Base-by-base conservation (phyloP, 2,113 vertebrate species). In the Amblyopsis rosae region DNA sequence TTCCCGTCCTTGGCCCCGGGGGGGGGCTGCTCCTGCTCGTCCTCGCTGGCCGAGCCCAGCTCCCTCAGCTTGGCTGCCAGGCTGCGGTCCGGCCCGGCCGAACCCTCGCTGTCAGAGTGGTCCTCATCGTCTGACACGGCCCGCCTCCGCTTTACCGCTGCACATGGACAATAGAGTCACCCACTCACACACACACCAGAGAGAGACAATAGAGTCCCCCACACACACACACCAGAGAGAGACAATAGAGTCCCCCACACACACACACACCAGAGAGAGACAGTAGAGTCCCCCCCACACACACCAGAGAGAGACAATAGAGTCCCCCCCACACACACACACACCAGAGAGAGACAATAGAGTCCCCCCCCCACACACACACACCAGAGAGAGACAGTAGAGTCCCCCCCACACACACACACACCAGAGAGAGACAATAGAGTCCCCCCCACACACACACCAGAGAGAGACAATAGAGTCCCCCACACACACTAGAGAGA, bases 41-140 rank as follows among this genome's bases (percentile, higher is more conserved):
- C 96, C 12, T 93, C 95, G 50, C 96, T 98, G 80, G 97, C 96
- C 0, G 95, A 98, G 0, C 93, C 93, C 3, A 95, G 82, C 77
- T 93, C 93, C 13, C 85, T 69, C 13, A 93, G 86, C 41, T 92
- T 93, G 46, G 92, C 92, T 0, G 83, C 79, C 48, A 90, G 89
- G 32, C 89, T 94, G 80, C 92, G 94, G 65, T 94, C 91, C 0
- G 86, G 88, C 2, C 83, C 81, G 0, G 50, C 69, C 51, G 69
- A 91, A 75, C 62, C 87, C 67, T 97, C 96, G 50, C 95, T 96
- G 76, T 95, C 96, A 0, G 95, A 98, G 79, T 95, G 93, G 53
- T 98, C 96, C 26, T 26, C 26, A 0, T 90, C 94, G 51, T 98
- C 96, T 0, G 95, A 98, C 70, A 98, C 86, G 1, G 95, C 86